Conservation (phyloP, 1,140 invertebrate genomes). For the Cryptotermes secundus region DNA sequence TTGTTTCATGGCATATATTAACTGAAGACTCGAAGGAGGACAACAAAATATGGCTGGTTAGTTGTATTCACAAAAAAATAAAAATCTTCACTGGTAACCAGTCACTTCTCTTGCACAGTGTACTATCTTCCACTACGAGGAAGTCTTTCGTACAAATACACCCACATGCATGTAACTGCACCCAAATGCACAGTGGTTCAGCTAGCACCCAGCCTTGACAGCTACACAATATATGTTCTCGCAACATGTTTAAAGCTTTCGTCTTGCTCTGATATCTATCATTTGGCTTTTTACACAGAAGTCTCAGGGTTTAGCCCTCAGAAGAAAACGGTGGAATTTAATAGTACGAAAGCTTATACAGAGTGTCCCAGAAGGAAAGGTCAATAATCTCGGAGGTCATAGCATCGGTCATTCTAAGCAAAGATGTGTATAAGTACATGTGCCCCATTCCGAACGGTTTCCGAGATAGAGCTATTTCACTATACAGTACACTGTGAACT, state of each 20-base stretch:
- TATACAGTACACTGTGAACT: too few relatives aligned
- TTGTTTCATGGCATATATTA: slow-evolving; percentile 17
- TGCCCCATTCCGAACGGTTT: too few relatives aligned
- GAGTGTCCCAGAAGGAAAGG: too few relatives aligned
- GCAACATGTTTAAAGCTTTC: background rate
- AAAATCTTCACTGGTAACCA: background rate
- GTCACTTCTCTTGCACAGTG: background rate
- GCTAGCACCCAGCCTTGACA: background rate
- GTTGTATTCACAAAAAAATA: slow-evolving; percentile 8
- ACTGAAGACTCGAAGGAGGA: background rate
- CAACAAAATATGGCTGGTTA: background rate
- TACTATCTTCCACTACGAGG: background rate
- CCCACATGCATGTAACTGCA: background rate
- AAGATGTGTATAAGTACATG: too few relatives aligned
- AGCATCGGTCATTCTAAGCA: too few relatives aligned
- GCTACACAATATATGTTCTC: background rate
- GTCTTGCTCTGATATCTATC: background rate
- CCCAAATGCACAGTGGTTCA: background rate
- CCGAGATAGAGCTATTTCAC: too few relatives aligned
- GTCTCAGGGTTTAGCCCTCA: too few relatives aligned
- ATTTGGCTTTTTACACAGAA: too few relatives aligned
- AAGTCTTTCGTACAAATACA: background rate
- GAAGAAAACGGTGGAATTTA: too few relatives aligned
- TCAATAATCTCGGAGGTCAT: too few relatives aligned
- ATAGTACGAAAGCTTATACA: too few relatives aligned